phyloP scores from a whole-genome alignment of 2,113 vertebrate genomes.

The Neodon shergylaensis region DNA sequence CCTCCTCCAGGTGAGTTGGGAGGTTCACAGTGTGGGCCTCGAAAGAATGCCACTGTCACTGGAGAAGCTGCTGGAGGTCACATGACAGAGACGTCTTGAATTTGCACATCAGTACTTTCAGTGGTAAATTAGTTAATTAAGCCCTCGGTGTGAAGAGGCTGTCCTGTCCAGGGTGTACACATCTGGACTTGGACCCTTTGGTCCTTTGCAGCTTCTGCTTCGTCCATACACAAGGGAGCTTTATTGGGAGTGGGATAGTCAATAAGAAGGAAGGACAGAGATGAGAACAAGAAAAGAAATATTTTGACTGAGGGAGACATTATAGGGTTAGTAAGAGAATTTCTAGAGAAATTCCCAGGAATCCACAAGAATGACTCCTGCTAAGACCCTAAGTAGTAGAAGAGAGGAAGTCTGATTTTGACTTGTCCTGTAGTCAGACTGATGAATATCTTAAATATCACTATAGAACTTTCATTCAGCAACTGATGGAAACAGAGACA shows the following conservation, averaged over 20 bases:
- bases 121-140: neutral
- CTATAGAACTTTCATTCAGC: too few relatives aligned
- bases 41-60: neutral
- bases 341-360: too few relatives aligned
- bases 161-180: neutral
- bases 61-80: slow-evolving; percentile 21
- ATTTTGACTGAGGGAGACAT: too few relatives aligned
- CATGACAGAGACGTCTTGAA: neutral
- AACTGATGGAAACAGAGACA: too few relatives aligned
- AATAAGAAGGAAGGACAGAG: too few relatives aligned
- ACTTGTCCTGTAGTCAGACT: too few relatives aligned
- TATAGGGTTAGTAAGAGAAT: too few relatives aligned
- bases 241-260: neutral
- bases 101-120: neutral
- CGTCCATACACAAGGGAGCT: neutral
- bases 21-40: neutral
- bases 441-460: too few relatives aligned
- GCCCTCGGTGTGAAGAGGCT: neutral
- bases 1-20: neutral
- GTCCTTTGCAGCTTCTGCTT: neutral
- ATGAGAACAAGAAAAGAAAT: too few relatives aligned
- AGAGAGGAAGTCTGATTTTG: too few relatives aligned
- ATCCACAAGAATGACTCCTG: too few relatives aligned
- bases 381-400: too few relatives aligned
- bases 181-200: neutral